Base-by-base conservation (phyloP, 2,797 vertebrate genomes). In the Sylvia borin region DNA sequence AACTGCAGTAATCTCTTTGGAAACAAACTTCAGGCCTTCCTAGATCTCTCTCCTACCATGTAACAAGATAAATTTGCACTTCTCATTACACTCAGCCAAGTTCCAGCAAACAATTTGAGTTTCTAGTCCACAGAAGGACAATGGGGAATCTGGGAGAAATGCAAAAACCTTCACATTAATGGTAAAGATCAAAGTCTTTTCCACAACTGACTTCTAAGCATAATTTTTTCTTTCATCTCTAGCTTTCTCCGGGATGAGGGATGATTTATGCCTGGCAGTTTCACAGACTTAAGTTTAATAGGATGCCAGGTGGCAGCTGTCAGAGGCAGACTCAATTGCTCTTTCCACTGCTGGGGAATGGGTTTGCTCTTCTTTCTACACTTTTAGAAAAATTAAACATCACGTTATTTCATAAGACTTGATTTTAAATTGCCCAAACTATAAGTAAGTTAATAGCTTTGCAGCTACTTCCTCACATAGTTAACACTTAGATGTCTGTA, bases 211-310 rank as follows among this genome's bases (percentile, higher is more conserved):
- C 95, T 92, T 93, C 85, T 81, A 93, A 93, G 90, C 79, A 34
- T 74, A 58, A 24, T 50, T 88, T 95, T 70, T 86, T 80, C 94
- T 95, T 96, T 97, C 73, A 96, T 96, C 95, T 96, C 76, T 45
- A 53, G 82, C 70, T 91, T 92, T 95, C 73, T 91, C 24, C 79
- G 75, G 76, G 76, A 92, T 57, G 75, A 95, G 50, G 65, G 54
- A 92, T 85, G 91, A 88, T 91, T 91, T 80, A 74, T 72, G 91
- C 91, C 66, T 96, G 90, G 92, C 92, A 91, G 73, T 91, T 93
- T 93, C 81, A 91, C 38, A 80, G 83, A 91, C 67, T 88, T 64
- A 65, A 58, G 43, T 96, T 94, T 91, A 95, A 96, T 70, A 93
- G 74, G 89, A 78, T 96, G 91, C 85, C 73, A 96, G 82, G 89